Conservation (phyloP, 2,797 vertebrate species). For the Streptopelia turtur region DNA sequence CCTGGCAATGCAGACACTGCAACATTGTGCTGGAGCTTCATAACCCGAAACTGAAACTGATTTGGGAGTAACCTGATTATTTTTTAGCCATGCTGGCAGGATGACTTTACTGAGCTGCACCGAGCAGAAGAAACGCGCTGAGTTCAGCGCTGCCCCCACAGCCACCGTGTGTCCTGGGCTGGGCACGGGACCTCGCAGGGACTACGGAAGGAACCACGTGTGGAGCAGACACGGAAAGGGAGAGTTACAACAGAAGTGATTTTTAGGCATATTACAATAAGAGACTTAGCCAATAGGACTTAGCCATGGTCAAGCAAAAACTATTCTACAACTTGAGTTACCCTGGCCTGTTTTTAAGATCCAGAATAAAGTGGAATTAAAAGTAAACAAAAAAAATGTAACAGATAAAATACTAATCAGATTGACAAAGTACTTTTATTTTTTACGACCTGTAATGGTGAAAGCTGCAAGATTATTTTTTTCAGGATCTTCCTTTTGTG, state of each 20-base stretch:
- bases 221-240: not conserved
- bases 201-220: not conserved
- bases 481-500: not conserved
- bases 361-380: not conserved
- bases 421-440: not conserved
- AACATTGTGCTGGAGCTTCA: conserved; percentile 18
- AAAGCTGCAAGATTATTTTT: not conserved
- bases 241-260: too few relatives aligned
- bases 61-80: not conserved
- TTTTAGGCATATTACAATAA: too few relatives aligned
- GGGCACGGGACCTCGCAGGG: not conserved
- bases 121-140: not conserved
- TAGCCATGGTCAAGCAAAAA: not conserved
- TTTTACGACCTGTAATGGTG: not conserved
- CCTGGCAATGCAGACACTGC: conserved; percentile 34
- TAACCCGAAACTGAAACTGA: conserved; percentile 19
- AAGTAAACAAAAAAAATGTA: not conserved
- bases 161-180: not conserved
- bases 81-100: not conserved
- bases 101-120: not conserved
- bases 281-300: not conserved
- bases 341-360: not conserved
- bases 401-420: not conserved
- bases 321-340: not conserved
- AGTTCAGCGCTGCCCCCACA: not conserved